Base-by-base conservation (phyloP, 2,113 vertebrate species). In the Rousettus leschenaultii region DNA sequence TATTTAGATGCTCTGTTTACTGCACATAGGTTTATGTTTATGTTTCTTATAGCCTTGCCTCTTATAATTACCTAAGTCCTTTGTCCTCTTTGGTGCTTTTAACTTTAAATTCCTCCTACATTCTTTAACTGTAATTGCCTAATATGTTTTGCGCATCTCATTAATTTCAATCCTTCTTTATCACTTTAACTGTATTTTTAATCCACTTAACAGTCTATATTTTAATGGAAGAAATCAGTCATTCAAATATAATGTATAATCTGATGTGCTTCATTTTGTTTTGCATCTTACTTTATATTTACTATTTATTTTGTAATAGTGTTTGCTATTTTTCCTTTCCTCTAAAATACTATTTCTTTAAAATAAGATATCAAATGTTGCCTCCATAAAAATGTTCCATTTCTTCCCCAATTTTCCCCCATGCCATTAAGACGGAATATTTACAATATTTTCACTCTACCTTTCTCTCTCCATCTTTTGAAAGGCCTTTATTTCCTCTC, bases 221-320 rank as follows among this genome's bases (percentile, higher is more conserved):
- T 85, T 35, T 84, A 86, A 40, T 68, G 65, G 35, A 24, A 84
- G 87, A 93, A 66, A 51, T 53, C 14, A 57, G 7, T 75, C 22
- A 82, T 79, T 95, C 78, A 95, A 89, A 92, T 85, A 68, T 45
- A 91, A 59, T 21, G 12, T 88, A 28, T 83, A 51, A 33, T 78
- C 21, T 78, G 12, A 63, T 68, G 19, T 85, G 38, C 9, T 55
- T 95, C 35, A 45, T 61, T 75, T 82, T 93, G 43, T 85, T 91
- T 91, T 75, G 13, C 26, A 65, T 55, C 26, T 68, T 74, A 43
- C 18, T 94, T 87, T 57, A 91, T 66, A 45, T 86, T 75, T 65
- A 53, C 14, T 63, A 43, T 89, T 89, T 73, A 89, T 85, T 85
- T 88, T 75, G n/a, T 12, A 88, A 43, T 90, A 14, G 22, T 70